A percentile compares a stretch with the other conserved stretches of the same genome.
Evolutionary conservation across 2,113 vertebrate genomes (phyloP).

Genomic region (Clarias batrachus): DNA sequence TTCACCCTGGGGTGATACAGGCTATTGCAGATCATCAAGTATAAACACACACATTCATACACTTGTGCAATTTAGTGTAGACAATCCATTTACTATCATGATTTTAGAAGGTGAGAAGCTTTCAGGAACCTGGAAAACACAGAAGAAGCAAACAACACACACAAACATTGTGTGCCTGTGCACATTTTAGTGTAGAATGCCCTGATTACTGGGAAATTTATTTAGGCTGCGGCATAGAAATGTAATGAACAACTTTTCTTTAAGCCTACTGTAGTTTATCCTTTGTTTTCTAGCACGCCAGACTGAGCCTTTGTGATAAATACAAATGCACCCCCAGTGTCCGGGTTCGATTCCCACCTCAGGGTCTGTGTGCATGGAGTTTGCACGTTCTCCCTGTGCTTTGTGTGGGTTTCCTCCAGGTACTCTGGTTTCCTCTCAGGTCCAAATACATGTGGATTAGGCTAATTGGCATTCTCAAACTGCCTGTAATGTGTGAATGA

Average conservation of each 20-base stretch:
- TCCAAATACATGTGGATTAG: too few species aligned
- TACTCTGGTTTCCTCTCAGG: too few species aligned
- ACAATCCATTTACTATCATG: not conserved
- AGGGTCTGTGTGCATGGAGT: too few species aligned
- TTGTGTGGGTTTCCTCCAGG: too few species aligned
- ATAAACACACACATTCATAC: not conserved
- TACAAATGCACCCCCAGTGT: not conserved
- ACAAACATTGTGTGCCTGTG: not conserved
- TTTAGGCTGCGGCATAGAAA: not conserved
- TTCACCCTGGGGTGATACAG: not conserved
- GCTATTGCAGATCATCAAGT: not conserved
- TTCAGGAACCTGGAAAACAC: not conserved
- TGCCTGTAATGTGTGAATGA: too few species aligned
- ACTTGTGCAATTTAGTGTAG: not conserved
- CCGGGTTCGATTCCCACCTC: too few species aligned
- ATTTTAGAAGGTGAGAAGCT: not conserved
- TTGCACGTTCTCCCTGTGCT: too few species aligned
- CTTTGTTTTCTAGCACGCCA: not conserved
- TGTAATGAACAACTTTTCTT: not conserved
- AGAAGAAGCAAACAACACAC: not conserved
- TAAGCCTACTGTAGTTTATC: not conserved
- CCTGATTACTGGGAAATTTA: not conserved
- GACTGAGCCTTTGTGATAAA: not conserved
- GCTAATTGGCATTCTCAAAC: too few species aligned
- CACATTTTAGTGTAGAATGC: not conserved